Percentiles rank a stretch among this genome's conserved stretches.
Conservation (phyloP, 2,113 vertebrate genomes). For the western clawed frog (Xenopus tropicalis) region UCB_Xtro_10.0 CM004443.2:153131501-153132000, state of each 20-base stretch:
- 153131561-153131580: not conserved
- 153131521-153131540: constrained; percentile 5
- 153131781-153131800: constrained; percentile 62
- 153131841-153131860: too few species aligned
- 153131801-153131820: constrained; percentile 74
- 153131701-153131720: constrained; percentile 73
- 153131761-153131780: constrained; percentile 80
- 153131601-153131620: not conserved
- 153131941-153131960: too few species aligned
- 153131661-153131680: constrained; percentile 72
- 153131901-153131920: too few species aligned
- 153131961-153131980: too few species aligned
- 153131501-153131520: constrained; percentile 8
- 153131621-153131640: constrained; percentile 77
- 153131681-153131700: constrained; percentile 72
- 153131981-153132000: too few species aligned
- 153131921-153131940: too few species aligned
- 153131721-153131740: constrained; percentile 58
- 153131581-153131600: not conserved
- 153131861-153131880: too few species aligned
- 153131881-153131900: too few species aligned
- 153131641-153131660: constrained; percentile 87
- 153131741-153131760: constrained; percentile 68
- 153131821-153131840: not conserved
- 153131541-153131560: not conserved